These are phyloP conservation scores for Cancer borealis DNA, from an alignment of 2,888 invertebrate genomes.

Conservation along the genomic window DNA sequence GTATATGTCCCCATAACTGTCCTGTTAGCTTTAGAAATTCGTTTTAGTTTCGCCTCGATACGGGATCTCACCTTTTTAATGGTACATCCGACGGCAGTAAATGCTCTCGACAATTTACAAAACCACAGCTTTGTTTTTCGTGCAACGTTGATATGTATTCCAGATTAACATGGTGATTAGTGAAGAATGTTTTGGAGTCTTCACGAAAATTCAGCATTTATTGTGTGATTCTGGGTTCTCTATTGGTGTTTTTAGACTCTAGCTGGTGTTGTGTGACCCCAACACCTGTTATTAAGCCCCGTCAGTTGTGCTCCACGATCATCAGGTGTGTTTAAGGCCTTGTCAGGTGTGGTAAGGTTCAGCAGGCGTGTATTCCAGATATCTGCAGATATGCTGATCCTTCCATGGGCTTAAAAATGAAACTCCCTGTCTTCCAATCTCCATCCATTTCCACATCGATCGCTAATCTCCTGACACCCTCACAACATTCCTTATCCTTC, in stretches of 20 bases:
- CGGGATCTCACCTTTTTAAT: conserved; percentile 39
- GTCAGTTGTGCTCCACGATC: background rate
- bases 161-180: background rate
- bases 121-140: background rate
- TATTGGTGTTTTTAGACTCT: background rate
- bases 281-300: background rate
- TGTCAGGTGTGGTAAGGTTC: background rate
- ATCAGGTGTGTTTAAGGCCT: background rate
- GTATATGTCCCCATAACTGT: conserved; percentile 63
- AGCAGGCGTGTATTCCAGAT: background rate
- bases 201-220: background rate
- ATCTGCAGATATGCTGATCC: background rate
- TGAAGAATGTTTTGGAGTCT: background rate
- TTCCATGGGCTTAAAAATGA: background rate
- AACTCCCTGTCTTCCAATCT: background rate
- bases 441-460: background rate
- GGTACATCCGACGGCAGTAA: conserved; percentile 34
- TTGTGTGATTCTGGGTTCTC: background rate
- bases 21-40: conserved; percentile 57
- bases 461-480: conserved; percentile 1
- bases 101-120: background rate
- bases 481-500: background rate
- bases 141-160: background rate
- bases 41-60: conserved; percentile 52
- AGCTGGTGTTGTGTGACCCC: background rate